Evolutionary conservation across 1,140 invertebrate genomes (phyloP).

Genomic region (Hermetia illucens): DNA sequence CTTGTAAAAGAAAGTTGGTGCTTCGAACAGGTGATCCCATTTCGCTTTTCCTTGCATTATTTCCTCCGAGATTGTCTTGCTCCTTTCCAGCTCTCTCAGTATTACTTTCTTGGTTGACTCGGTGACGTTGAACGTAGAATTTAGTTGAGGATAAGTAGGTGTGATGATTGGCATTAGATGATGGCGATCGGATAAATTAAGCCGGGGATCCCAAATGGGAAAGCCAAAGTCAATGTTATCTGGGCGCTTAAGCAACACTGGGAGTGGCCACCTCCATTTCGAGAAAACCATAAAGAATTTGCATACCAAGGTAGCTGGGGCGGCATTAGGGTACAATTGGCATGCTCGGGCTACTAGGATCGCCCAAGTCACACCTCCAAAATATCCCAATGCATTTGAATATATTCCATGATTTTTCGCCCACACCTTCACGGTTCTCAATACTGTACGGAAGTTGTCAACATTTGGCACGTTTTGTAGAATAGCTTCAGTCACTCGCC

Average conservation of each 20-base stretch:
- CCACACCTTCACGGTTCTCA: constrained; percentile 97
- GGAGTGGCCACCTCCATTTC: constrained; percentile 97
- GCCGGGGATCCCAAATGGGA: constrained; percentile 40
- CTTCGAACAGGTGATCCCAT: constrained; percentile 90
- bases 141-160: constrained; percentile 98
- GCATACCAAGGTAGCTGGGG: constrained; percentile 85
- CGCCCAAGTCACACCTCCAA: constrained; percentile 98
- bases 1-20: constrained; percentile 72
- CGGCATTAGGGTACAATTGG: constrained; percentile 95
- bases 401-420: constrained; percentile 99
- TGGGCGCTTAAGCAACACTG: constrained; percentile 86
- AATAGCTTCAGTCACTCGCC: constrained; percentile 97
- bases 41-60: constrained; percentile 69
- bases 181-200: constrained; percentile 79
- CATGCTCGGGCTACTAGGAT: constrained; percentile 97
- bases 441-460: constrained; percentile 82
- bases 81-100: constrained; percentile 76
- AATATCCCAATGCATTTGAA: constrained; percentile 93
- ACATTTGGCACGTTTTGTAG: constrained; percentile 88
- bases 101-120: constrained; percentile 86
- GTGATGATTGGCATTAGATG: constrained; percentile 99
- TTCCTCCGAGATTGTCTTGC: constrained; percentile 67
- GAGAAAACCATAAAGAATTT: constrained; percentile 98
- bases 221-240: constrained; percentile 78
- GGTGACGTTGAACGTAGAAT: constrained; percentile 98